Percentiles rank a stretch among this genome's conserved stretches.
Evolutionary conservation across 30 jellyfish, hydroid and myxozoan species (phyloP).

Genomic region (Turritopsis rubra): DNA sequence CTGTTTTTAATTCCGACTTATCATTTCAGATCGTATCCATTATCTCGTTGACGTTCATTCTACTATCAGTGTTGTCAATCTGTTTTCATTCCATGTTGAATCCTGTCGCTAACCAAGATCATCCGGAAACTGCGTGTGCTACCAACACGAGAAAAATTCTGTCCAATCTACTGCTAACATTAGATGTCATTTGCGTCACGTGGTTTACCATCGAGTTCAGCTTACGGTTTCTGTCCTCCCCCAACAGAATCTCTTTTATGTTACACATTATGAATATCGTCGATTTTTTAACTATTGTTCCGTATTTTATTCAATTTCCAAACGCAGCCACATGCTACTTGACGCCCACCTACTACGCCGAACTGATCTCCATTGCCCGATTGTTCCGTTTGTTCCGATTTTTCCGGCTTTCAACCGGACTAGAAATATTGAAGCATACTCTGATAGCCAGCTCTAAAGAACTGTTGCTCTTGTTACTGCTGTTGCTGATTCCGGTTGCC

Average conservation of each 20-base stretch:
- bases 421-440: constrained; percentile 80
- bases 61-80: constrained; percentile 67
- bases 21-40: constrained; percentile 41
- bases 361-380: constrained; percentile 60
- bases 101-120: not conserved
- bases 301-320: constrained; percentile 48
- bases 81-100: constrained; percentile 53
- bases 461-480: constrained; percentile 56
- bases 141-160: not conserved
- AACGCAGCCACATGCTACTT: constrained; percentile 8
- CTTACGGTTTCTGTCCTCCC: constrained; percentile 59
- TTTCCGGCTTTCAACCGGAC: constrained; percentile 83
- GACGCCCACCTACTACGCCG: constrained; percentile 5
- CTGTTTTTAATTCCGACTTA: not conserved
- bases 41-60: constrained; percentile 51
- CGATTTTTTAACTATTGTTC: constrained; percentile 49
- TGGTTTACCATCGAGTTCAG: constrained; percentile 72
- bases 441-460: constrained; percentile 92
- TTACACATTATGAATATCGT: constrained; percentile 43
- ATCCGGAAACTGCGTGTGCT: not conserved
- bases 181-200: constrained; percentile 53
- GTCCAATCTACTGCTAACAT: constrained; percentile 27
- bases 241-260: constrained; percentile 51
- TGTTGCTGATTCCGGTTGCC: constrained; percentile 92
- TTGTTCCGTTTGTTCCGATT: constrained; percentile 78